Base-by-base conservation (phyloP, 2,888 invertebrate species). In the Lacanobia oleracea region DNA sequence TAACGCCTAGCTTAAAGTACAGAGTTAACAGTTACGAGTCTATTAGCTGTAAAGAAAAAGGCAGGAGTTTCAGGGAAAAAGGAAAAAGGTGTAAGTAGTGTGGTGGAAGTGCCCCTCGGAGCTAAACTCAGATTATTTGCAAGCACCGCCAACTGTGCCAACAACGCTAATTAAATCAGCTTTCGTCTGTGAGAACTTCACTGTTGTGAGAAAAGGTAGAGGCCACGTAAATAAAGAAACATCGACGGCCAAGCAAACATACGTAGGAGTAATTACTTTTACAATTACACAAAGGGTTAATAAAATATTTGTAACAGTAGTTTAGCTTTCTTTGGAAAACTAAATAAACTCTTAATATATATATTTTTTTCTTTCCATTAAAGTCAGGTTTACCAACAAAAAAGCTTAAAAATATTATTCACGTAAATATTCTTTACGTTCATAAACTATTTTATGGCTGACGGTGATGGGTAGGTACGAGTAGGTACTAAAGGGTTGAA, bases 111-210 rank as follows among this genome's bases (percentile, higher is more conserved):
- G 64, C 71, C 59, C 67, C 73, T 77, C 63, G 69, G 73, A 84
- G 75, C 75, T 82, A 81, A 81, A 83, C 82, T 84, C 67, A 83
- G 84, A 87, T 86, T 89, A 90, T 89, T 89, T 87, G 85, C 88
- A 85, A 88, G 82, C 82, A 82, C 75, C 77, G 83, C 72, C 77
- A 88, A 88, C 86, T 88, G 87, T 77, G 77, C 86, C 78, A 89
- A 91, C 88, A 88, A 86, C 86, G 82, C 88, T 91, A 91, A 91
- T 91, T 90, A 88, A 91, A 90, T 91, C 84, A 87, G 80, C 86
- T 86, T 83, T 83, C 83, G 83, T 79, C 83, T 81, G 84, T 84
- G 83, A 86, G 84, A 86, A 85, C 80, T 87, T 78, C 67, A 82
- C 78, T 79, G 77, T 85, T 84, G 76, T 81, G 83, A 72, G 71